These are phyloP conservation scores for Ericerus pela DNA, from an alignment of 1,140 invertebrate genomes.

Conservation along the genomic window DNA sequence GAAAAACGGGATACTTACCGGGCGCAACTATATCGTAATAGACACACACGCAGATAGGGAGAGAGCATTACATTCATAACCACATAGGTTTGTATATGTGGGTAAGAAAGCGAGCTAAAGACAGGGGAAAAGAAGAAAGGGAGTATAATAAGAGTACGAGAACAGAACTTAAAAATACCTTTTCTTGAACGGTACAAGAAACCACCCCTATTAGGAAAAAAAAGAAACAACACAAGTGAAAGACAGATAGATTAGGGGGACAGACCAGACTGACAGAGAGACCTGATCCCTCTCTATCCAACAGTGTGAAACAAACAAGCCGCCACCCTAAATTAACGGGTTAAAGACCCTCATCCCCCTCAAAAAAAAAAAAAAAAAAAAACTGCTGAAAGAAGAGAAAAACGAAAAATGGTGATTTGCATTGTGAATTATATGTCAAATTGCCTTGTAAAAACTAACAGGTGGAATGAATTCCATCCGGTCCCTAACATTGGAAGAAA, in stretches of 20 bases:
- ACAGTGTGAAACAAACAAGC: not conserved
- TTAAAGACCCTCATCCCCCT: not conserved
- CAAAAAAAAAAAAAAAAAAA: not conserved
- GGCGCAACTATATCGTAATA: constrained; percentile 7
- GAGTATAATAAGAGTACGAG: constrained; percentile 6
- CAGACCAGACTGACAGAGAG: not conserved
- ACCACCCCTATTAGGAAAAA: not conserved
- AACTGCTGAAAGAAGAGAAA: not conserved
- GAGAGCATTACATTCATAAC: too few species aligned
- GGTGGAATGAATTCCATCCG: constrained; percentile 9
- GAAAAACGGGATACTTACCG: too few species aligned
- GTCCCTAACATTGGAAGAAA: not conserved
- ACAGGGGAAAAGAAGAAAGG: too few species aligned
- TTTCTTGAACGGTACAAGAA: not conserved
- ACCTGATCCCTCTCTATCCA: not conserved
- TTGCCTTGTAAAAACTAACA: not conserved
- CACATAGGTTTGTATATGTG: too few species aligned
- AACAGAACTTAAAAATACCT: constrained; percentile 11
- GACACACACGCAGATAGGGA: constrained; percentile 3
- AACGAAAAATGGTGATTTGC: constrained; percentile 9
- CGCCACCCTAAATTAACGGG: constrained; percentile 4
- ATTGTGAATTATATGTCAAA: constrained; percentile 9
- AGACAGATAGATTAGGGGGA: too few species aligned
- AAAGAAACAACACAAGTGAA: too few species aligned
- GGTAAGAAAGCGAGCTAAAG: too few species aligned